These are phyloP conservation scores for Drosophila sulfurigaster DNA, from an alignment of 1,140 invertebrate genomes.

Conservation along the genomic window DNA sequence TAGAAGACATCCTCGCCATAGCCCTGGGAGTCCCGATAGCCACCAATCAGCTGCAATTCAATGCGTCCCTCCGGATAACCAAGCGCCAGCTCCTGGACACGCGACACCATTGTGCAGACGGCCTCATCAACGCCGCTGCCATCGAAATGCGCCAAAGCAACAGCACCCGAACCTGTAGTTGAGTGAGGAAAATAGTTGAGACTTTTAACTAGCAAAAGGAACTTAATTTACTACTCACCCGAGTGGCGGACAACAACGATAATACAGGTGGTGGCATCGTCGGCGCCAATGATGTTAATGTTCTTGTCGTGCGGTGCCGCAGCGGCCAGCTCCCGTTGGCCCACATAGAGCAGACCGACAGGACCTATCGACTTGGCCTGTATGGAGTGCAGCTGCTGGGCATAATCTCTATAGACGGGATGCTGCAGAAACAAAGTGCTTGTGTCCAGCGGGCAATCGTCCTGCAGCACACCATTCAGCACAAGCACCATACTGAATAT, in stretches of 20 bases:
- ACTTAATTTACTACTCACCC: constrained; percentile 87
- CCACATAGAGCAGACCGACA: constrained; percentile 94
- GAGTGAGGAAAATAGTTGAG: background rate
- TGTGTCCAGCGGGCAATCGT: constrained; percentile 93
- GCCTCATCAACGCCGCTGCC: constrained; percentile 93
- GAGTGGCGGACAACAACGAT: constrained; percentile 96
- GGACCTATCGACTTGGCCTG: constrained; percentile 89
- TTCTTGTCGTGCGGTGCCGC: constrained; percentile 96
- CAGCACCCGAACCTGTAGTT: constrained; percentile 92
- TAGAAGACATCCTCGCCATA: constrained; percentile 96
- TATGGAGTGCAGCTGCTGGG: constrained; percentile 91
- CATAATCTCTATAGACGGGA: constrained; percentile 93
- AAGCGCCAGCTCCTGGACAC: constrained; percentile 92
- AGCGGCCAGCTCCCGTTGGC: constrained; percentile 95
- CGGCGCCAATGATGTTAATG: constrained; percentile 95
- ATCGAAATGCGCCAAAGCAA: constrained; percentile 95
- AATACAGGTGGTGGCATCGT: constrained; percentile 97
- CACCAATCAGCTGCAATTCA: constrained; percentile 95
- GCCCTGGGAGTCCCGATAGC: constrained; percentile 92
- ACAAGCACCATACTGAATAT: constrained; percentile 91
- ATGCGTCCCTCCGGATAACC: constrained; percentile 94
- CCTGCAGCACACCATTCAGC: constrained; percentile 93
- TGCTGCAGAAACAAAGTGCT: constrained; percentile 91
- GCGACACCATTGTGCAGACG: constrained; percentile 91
- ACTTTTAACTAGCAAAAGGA: constrained; percentile 53